phyloP scores from a whole-genome alignment of 2,888 invertebrate species.

The Eugnorisma glareosa region DNA sequence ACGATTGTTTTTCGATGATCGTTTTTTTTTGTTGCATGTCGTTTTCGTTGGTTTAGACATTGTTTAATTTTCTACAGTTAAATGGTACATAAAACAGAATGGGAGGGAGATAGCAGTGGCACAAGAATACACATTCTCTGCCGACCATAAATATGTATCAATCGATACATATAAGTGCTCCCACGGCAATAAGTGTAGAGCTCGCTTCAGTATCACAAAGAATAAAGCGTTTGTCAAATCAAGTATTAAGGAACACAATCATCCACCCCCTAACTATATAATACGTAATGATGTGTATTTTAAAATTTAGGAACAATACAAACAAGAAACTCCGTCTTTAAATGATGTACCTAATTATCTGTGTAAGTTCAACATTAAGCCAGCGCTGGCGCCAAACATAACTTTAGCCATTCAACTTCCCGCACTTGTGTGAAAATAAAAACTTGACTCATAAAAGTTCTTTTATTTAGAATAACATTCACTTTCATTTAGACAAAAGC shows the following conservation, averaged over 20 bases:
- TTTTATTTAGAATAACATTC: not conserved
- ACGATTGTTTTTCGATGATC: too few species aligned
- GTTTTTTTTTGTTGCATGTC: too few species aligned
- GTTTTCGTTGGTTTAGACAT: not conserved
- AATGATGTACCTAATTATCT: not conserved
- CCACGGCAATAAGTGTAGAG: not conserved
- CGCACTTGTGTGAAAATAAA: not conserved
- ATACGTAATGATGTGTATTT: conserved; percentile 27
- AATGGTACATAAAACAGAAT: conserved; percentile 55
- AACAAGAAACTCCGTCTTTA: not conserved
- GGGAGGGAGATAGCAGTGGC: conserved; percentile 71
- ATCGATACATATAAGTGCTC: conserved; percentile 35
- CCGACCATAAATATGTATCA: conserved; percentile 5
- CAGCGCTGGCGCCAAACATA: not conserved
- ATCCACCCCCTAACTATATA: not conserved
- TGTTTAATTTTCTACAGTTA: conserved; percentile 30
- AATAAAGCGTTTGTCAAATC: conserved; percentile 9
- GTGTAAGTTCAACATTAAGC: not conserved
- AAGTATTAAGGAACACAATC: conserved; percentile 18
- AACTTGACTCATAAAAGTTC: not conserved
- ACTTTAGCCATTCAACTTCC: not conserved
- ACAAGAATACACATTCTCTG: conserved; percentile 71
- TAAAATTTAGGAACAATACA: conserved; percentile 39
- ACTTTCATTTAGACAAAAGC: too few species aligned
- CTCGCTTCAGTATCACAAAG: conserved; percentile 41